A percentile compares a stretch with the other conserved stretches of the same genome.
phyloP scores from a whole-genome alignment of 2,113 vertebrate genomes.

The Thryonomys swinderianus region DNA sequence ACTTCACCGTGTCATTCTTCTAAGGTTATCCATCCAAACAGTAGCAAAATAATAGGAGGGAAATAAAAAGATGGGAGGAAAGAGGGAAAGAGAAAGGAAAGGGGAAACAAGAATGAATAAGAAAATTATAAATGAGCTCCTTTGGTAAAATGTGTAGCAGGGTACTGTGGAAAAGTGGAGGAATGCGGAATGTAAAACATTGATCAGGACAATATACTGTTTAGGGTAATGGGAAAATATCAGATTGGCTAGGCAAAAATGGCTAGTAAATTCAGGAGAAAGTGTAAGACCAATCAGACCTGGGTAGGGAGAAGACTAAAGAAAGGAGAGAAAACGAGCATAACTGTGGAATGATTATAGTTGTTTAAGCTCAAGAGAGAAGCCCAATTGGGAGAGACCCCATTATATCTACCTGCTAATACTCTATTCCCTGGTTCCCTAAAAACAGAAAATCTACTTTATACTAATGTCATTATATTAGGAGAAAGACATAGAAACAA shows the following conservation, averaged over 20 bases:
- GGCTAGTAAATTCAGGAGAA: not conserved
- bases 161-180: too few species aligned
- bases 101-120: not conserved
- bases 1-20: not conserved
- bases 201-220: not conserved
- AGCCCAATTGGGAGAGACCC: not conserved
- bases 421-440: not conserved
- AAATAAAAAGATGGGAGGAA: not conserved
- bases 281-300: not conserved
- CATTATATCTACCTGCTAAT: not conserved
- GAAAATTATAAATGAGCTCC: not conserved
- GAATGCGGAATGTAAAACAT: not conserved
- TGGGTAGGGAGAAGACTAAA: not conserved
- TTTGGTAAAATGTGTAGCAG: not conserved
- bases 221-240: not conserved
- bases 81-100: not conserved
- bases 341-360: not conserved
- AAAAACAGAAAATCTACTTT: constrained; percentile 25
- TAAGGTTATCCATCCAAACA: not conserved
- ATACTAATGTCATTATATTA: not conserved
- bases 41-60: not conserved
- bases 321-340: not conserved
- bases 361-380: not conserved
- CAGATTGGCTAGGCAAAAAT: not conserved
- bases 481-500: not conserved